These are phyloP conservation scores for Daptonema setosum DNA, from an alignment of 2,888 invertebrate species.

Conservation along the genomic window DNA sequence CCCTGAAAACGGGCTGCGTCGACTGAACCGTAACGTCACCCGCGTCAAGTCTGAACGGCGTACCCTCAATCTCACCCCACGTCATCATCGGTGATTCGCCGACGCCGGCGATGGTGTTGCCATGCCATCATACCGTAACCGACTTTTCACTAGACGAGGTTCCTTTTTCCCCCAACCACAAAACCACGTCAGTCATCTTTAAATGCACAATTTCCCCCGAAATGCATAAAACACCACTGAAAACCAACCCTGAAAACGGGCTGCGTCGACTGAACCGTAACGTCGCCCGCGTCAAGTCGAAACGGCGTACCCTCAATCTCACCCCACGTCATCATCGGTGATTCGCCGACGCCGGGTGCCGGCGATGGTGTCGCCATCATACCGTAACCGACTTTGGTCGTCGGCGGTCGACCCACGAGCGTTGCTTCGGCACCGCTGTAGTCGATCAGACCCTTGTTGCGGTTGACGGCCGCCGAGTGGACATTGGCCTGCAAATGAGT, in stretches of 20 bases:
- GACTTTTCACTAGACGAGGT: no score
- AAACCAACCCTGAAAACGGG: slow-evolving; percentile 53
- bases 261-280: slow-evolving; percentile 54
- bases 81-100: slow-evolving; percentile 87
- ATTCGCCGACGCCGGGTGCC: slow-evolving; percentile 57
- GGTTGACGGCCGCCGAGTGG: no score
- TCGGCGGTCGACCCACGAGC: not conserved
- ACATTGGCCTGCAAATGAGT: no score
- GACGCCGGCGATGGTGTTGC: slow-evolving; percentile 32
- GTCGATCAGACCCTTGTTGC: slow-evolving; percentile 6
- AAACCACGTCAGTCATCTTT: not conserved
- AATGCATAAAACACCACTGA: no score
- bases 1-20: slow-evolving; percentile 64
- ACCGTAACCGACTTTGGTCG: slow-evolving; percentile 44
- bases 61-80: slow-evolving; percentile 96
- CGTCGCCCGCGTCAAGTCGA: slow-evolving; percentile 68
- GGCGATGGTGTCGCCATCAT: slow-evolving; percentile 72
- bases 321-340: slow-evolving; percentile 98
- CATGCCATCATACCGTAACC: not conserved
- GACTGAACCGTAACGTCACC: slow-evolving; percentile 58
- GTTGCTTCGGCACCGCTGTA: not conserved
- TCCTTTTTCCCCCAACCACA: no score
- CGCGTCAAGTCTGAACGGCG: slow-evolving; percentile 77
- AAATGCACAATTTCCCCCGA: no score
- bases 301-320: slow-evolving; percentile 95